Percentiles rank a stretch among this genome's conserved stretches.
phyloP scores from a whole-genome alignment of 2,888 invertebrate species.

The Eupithecia inturbata region DNA sequence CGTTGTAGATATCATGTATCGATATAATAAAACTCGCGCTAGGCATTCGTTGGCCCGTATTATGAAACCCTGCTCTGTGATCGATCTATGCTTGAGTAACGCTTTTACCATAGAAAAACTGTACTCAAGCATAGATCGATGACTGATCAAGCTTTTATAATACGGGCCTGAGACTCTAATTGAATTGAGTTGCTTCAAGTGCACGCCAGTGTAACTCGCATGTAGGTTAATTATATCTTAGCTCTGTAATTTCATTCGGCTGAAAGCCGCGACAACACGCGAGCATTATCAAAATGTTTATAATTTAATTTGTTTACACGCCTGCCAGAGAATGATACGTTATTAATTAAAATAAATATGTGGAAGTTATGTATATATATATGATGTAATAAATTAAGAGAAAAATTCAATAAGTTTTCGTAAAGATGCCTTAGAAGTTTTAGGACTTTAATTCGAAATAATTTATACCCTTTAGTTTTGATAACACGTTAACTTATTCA shows the following conservation, averaged over 20 bases:
- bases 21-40: background rate
- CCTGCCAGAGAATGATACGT: constrained; percentile 77
- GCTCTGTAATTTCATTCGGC: constrained; percentile 66
- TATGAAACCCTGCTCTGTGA: too few relatives aligned
- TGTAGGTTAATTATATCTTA: constrained; percentile 57
- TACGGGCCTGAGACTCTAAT: background rate
- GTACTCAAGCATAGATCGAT: too few relatives aligned
- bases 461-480: constrained; percentile 63
- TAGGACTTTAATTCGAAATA: constrained; percentile 68
- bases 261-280: constrained; percentile 52
- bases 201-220: constrained; percentile 57
- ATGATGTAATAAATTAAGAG: constrained; percentile 82
- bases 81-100: too few relatives aligned
- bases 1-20: background rate
- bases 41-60: too few relatives aligned
- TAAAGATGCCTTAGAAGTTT: constrained; percentile 80
- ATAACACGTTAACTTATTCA: constrained; percentile 48
- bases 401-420: constrained; percentile 81
- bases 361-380: constrained; percentile 83
- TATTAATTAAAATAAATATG: constrained; percentile 73
- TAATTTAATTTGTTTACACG: constrained; percentile 61
- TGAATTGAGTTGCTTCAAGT: constrained; percentile 43
- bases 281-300: constrained; percentile 44
- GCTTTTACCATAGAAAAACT: too few relatives aligned
- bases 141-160: too few relatives aligned